Percentiles rank a stretch among this genome's conserved stretches.
phyloP scores from a whole-genome alignment of 2,888 invertebrate species.

The Andrena marginata region DNA sequence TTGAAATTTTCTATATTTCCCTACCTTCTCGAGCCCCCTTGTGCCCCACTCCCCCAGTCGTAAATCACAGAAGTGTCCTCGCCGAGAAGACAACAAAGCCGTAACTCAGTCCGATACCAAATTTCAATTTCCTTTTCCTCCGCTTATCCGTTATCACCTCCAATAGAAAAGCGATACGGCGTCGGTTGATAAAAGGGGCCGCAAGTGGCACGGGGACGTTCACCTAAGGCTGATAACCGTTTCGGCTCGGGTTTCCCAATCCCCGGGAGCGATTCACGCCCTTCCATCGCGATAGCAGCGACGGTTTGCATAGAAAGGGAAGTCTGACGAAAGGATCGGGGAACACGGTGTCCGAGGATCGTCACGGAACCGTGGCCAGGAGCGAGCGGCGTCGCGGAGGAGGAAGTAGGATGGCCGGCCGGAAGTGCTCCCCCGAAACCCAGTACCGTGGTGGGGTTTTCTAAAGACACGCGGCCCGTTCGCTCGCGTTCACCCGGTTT shows the following conservation, averaged over 20 bases:
- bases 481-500: conserved; percentile 67
- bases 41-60: too few relatives aligned
- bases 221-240: not conserved
- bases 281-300: conserved; percentile 42
- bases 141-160: not conserved
- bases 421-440: conserved; percentile 77
- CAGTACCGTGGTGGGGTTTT: conserved; percentile 62
- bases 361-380: conserved; percentile 78
- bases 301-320: conserved; percentile 38
- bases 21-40: too few relatives aligned
- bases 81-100: too few relatives aligned
- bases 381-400: conserved; percentile 67
- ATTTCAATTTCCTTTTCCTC: too few relatives aligned
- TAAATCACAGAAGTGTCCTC: too few relatives aligned
- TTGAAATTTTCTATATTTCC: too few relatives aligned
- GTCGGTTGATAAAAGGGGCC: too few relatives aligned
- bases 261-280: conserved; percentile 31
- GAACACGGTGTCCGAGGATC: conserved; percentile 43
- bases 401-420: conserved; percentile 82
- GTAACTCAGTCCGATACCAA: too few relatives aligned
- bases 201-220: too few relatives aligned
- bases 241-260: conserved; percentile 29
- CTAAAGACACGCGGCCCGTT: conserved; percentile 57
- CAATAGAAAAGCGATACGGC: too few relatives aligned
- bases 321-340: conserved; percentile 24